Conservation (phyloP, 2,888 invertebrate species). For the Tachystola acroxantha region DNA sequence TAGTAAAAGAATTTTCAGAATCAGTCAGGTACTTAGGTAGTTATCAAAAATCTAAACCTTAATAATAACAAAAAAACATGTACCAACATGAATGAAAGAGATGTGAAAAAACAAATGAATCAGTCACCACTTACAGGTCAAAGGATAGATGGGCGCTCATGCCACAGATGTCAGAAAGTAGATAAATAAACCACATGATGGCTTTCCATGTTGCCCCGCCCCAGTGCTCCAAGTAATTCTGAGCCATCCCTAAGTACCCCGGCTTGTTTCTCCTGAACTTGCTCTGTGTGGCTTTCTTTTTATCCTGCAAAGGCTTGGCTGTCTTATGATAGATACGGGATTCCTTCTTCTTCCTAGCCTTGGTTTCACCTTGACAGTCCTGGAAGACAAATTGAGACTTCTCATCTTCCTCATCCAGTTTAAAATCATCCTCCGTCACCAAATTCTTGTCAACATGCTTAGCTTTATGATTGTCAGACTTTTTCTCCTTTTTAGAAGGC, state of each 20-base stretch:
- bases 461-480: slow-evolving; percentile 36
- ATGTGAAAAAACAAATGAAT: too few species aligned
- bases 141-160: slow-evolving; percentile 85
- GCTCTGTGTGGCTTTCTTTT: slow-evolving; percentile 65
- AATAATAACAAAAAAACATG: too few species aligned
- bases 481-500: slow-evolving; percentile 58
- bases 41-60: too few species aligned
- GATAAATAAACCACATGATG: slow-evolving; percentile 86
- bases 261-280: slow-evolving; percentile 61
- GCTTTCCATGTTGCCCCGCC: slow-evolving; percentile 79
- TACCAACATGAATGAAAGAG: too few species aligned
- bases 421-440: slow-evolving; percentile 43
- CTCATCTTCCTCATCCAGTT: slow-evolving; percentile 51
- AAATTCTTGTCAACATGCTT: slow-evolving; percentile 44
- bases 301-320: slow-evolving; percentile 53
- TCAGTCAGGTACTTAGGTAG: too few species aligned
- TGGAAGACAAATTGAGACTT: slow-evolving; percentile 51
- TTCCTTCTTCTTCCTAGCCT: slow-evolving; percentile 70
- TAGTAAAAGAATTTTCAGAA: too few species aligned
- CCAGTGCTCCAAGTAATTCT: slow-evolving; percentile 74
- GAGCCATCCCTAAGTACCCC: slow-evolving; percentile 61
- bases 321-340: slow-evolving; percentile 51
- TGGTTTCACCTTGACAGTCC: slow-evolving; percentile 52
- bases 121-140: slow-evolving; percentile 80
- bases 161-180: slow-evolving; percentile 88